Percentiles rank a stretch among this genome's conserved stretches.
phyloP scores from a whole-genome alignment of 2,888 invertebrate genomes.

The Unio delphinus region DNA sequence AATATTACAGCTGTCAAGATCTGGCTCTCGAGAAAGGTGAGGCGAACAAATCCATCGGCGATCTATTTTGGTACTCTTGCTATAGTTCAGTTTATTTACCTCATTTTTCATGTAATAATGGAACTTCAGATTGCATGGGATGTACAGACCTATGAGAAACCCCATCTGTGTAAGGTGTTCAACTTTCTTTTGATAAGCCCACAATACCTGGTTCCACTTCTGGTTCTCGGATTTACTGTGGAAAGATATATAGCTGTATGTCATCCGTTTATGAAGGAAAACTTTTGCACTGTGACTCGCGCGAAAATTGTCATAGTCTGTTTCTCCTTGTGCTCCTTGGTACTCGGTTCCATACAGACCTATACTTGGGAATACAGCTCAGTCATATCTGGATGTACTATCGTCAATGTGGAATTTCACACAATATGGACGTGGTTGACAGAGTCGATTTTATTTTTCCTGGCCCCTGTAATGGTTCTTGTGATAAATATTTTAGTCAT shows the following conservation, averaged over 20 bases:
- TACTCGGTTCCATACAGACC: constrained; percentile 57
- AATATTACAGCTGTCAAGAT: constrained; percentile 65
- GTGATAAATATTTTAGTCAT: constrained; percentile 68
- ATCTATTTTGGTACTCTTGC: constrained; percentile 68
- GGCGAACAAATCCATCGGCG: constrained; percentile 68
- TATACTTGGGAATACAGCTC: constrained; percentile 64
- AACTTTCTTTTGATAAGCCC: constrained; percentile 58
- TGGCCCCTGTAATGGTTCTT: constrained; percentile 64
- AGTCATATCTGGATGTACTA: constrained; percentile 46
- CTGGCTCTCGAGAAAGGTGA: constrained; percentile 65
- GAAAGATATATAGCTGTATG: constrained; percentile 69
- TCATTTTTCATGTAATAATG: constrained; percentile 62
- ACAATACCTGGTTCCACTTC: constrained; percentile 67
- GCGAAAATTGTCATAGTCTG: constrained; percentile 58
- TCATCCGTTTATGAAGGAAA: constrained; percentile 64
- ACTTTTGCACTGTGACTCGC: constrained; percentile 63
- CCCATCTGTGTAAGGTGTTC: constrained; percentile 60
- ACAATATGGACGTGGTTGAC: constrained; percentile 66
- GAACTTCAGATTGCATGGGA: constrained; percentile 69
- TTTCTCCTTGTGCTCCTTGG: constrained; percentile 43
- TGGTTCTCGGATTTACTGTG: constrained; percentile 69
- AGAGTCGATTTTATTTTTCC: constrained; percentile 62
- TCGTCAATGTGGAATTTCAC: constrained; percentile 46
- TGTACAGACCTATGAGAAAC: constrained; percentile 47
- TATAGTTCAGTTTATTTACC: constrained; percentile 63